Evolutionary conservation across 2,888 invertebrate species (phyloP).

Genomic region (Rhamphomyia laevipes): DNA sequence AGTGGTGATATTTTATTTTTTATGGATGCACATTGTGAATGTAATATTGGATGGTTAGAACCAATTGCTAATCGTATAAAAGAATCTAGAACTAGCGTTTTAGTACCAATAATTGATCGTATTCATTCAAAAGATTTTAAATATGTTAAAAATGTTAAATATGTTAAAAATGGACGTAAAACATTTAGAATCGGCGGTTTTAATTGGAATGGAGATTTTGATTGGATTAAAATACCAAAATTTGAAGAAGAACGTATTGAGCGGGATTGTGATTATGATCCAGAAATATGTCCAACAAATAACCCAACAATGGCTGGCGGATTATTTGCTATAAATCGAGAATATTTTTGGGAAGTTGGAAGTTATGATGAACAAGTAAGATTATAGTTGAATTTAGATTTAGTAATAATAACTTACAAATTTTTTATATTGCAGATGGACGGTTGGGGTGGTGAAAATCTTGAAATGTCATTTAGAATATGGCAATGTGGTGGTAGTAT

Average conservation of each 20-base stretch:
- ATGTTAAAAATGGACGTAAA: slow-evolving; percentile 35
- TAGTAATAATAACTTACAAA: not conserved
- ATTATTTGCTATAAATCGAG: too few species aligned
- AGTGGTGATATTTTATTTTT: slow-evolving; percentile 71
- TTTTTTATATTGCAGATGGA: slow-evolving; percentile 21
- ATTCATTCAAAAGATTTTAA: slow-evolving; percentile 54
- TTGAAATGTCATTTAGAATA: too few species aligned
- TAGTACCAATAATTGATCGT: slow-evolving; percentile 92
- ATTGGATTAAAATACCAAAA: too few species aligned
- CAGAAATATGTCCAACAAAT: slow-evolving; percentile 35
- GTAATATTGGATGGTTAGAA: slow-evolving; percentile 69
- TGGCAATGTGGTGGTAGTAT: too few species aligned
- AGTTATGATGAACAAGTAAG: too few species aligned
- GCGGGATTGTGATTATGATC: slow-evolving; percentile 83
- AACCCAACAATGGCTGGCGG: too few species aligned
- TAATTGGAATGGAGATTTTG: too few species aligned
- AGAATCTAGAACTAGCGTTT: slow-evolving; percentile 63
- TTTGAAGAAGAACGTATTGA: slow-evolving; percentile 38
- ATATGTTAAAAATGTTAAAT: slow-evolving; percentile 37
- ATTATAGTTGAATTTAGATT: slow-evolving; percentile 23
- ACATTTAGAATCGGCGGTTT: too few species aligned
- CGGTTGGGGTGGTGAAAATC: too few species aligned
- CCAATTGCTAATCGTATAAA: slow-evolving; percentile 79
- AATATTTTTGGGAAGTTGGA: too few species aligned
- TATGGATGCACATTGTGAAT: slow-evolving; percentile 88